Conservation (phyloP, 2,113 vertebrate species). For the Centropus unirufus region DNA sequence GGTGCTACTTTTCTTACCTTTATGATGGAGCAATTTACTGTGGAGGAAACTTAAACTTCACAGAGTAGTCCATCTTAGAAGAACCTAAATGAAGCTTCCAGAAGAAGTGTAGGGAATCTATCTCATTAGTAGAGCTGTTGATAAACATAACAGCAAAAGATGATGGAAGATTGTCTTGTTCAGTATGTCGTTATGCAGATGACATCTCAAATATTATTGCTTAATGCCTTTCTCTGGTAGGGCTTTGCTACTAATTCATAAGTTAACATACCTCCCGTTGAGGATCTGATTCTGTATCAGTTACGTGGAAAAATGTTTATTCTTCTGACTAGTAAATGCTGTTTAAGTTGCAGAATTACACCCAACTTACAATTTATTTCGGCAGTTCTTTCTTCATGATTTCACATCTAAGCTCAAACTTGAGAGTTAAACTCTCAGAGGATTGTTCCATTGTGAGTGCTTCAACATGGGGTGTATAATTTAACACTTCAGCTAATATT, state of each 20-base stretch:
- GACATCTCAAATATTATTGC: neutral
- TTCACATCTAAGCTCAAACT: neutral
- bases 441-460: neutral
- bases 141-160: neutral
- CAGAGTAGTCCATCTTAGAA: neutral
- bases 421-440: neutral
- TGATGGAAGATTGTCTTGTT: neutral
- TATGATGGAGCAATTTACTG: neutral
- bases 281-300: neutral
- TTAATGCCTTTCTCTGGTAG: neutral
- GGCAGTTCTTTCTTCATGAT: neutral
- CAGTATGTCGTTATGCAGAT: neutral
- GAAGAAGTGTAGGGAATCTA: neutral
- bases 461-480: neutral
- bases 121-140: neutral
- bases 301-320: neutral
- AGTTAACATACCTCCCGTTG: neutral
- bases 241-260: neutral
- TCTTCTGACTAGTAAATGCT: neutral
- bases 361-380: neutral
- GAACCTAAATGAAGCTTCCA: neutral
- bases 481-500: slow-evolving; percentile 3
- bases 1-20: neutral
- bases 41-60: neutral
- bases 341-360: neutral